Base-by-base conservation (phyloP, 2,797 vertebrate species). In the Sardinella longiceps region DNA sequence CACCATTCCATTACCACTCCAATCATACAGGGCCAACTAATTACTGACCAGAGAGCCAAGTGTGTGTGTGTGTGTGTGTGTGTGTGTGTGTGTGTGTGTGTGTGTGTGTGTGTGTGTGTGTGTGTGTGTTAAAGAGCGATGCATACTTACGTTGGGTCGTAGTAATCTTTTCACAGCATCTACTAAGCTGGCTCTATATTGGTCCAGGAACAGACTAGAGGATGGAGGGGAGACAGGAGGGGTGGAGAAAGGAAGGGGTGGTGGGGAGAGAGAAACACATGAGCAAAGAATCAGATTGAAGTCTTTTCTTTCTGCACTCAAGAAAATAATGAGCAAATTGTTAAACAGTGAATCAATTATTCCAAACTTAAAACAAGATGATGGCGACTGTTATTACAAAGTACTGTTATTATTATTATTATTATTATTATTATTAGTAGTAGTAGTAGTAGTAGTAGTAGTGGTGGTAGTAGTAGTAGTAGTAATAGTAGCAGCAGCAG, bases 81-180 rank as follows among this genome's bases (percentile, higher is more conserved):
- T 60, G 58, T 60, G 58, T 95, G 92, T 91, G n/a, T n/a, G n/a
- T n/a, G n/a, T n/a, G n/a, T n/a, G n/a, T 94, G 94, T 95, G 95
- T 92, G 94, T 95, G 87, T 87, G 86, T 20, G 82, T 48, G 63
- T 25, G 63, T 85, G 88, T 86, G 33, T 82, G 56, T 53, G 87
- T 86, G 91, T 92, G 90, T 30, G 66, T 56, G 20, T 56, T 56
- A 5, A 20, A 28, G 20, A 56, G 20, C 53, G 20, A 58, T 93
- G 95, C 94, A 96, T 94, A 97, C 98, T 99, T 96, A 99, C 98
- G 89, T 95, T 95, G 93, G 97, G 97, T 87, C 94, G 96, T 92
- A 99, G 97, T 97, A 99, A 98, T 98, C 98, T 98, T 94, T 97
- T 97, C 96, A 99, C 95, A 93, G 98, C 97, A 97, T 97, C 97